A percentile compares a stretch with the other conserved stretches of the same genome.
Evolutionary conservation across 2,113 vertebrate species (phyloP).

Genomic region (western clawed frog (Xenopus tropicalis)): UCB_Xtro_10.0 CM004450.2:41942001-41942500

Average conservation of each 20-base stretch:
- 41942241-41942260: no score
- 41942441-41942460: constrained; percentile 54
- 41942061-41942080: no score
- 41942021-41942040: no score
- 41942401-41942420: constrained; percentile 65
- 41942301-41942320: not conserved
- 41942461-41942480: no score
- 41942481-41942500: no score
- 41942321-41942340: constrained; percentile 34
- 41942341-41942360: constrained; percentile 44
- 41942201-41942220: not conserved
- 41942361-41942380: constrained; percentile 66
- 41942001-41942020: no score
- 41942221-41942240: not conserved
- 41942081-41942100: no score
- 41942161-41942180: no score
- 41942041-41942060: no score
- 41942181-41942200: not conserved
- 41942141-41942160: no score
- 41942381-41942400: constrained; percentile 60
- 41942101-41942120: no score
- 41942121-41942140: no score
- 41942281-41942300: not conserved
- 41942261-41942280: not conserved
- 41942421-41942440: constrained; percentile 72